Evolutionary conservation across 2,797 vertebrate genomes (phyloP).

Genomic region (Sebastes steindachneri): DNA sequence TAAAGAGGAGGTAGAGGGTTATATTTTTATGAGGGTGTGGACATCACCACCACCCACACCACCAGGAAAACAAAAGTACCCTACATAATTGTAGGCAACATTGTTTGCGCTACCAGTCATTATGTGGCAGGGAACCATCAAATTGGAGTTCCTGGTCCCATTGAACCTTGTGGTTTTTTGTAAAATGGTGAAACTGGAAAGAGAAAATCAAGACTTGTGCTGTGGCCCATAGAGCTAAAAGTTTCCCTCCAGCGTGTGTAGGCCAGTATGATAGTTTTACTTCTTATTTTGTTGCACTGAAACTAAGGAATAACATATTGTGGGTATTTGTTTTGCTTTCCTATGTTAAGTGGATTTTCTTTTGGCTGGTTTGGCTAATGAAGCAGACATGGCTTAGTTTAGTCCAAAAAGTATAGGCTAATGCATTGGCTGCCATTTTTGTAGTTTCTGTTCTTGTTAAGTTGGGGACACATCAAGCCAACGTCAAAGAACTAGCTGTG

Average conservation of each 20-base stretch:
- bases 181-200: neutral
- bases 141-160: neutral
- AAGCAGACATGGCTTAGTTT: neutral
- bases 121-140: neutral
- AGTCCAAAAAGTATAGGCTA: neutral
- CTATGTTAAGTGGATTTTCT: neutral
- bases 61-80: neutral
- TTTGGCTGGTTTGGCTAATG: neutral
- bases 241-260: constrained; percentile 4
- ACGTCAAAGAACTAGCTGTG: no score
- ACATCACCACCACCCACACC: neutral
- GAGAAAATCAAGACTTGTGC: neutral
- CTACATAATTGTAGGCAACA: neutral
- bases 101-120: neutral
- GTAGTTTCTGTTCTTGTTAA: neutral
- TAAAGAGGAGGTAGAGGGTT: neutral
- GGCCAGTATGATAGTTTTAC: neutral
- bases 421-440: neutral
- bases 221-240: neutral
- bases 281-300: neutral
- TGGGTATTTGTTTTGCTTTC: neutral
- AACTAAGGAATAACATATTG: neutral
- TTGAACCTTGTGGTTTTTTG: neutral
- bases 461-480: no score
- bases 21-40: neutral